Evolutionary conservation across 2,888 invertebrate genomes (phyloP).

Genomic region (Noctua janthina): DNA sequence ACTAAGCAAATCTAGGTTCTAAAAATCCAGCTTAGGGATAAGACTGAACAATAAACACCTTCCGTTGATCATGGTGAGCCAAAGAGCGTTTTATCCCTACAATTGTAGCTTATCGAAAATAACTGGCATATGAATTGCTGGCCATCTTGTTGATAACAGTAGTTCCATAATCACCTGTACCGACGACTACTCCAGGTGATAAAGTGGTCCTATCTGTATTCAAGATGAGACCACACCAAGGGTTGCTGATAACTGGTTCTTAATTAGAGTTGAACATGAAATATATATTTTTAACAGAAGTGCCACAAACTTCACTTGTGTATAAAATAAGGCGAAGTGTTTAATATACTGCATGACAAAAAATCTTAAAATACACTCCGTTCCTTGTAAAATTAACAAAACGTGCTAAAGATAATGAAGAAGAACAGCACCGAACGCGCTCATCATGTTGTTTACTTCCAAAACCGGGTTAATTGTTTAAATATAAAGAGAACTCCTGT

Average conservation of each 20-base stretch:
- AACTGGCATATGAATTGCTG: background rate
- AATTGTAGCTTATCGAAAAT: background rate
- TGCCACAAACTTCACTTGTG: background rate
- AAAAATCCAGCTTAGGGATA: background rate
- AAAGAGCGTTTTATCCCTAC: background rate
- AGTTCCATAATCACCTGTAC: conserved; percentile 8
- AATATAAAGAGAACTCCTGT: conserved; percentile 18
- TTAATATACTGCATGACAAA: background rate
- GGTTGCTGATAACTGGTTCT: background rate
- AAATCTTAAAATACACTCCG: conserved; percentile 11
- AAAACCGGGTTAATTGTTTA: conserved; percentile 47
- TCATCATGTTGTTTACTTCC: conserved; percentile 32
- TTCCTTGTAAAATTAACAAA: conserved; percentile 10
- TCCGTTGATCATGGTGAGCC: background rate
- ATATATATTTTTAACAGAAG: background rate
- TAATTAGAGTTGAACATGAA: conserved; percentile 2
- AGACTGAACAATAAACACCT: background rate
- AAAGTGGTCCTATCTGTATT: background rate
- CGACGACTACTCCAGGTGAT: conserved; percentile 9
- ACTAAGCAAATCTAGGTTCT: background rate
- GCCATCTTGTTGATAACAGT: conserved; percentile 7
- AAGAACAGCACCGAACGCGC: conserved; percentile 3
- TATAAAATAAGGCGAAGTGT: background rate
- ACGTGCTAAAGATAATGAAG: conserved; percentile 14
- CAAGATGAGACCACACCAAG: conserved; percentile 27